phyloP scores from a whole-genome alignment of 2,797 vertebrate genomes.

The Mionectes olivaceus region DNA sequence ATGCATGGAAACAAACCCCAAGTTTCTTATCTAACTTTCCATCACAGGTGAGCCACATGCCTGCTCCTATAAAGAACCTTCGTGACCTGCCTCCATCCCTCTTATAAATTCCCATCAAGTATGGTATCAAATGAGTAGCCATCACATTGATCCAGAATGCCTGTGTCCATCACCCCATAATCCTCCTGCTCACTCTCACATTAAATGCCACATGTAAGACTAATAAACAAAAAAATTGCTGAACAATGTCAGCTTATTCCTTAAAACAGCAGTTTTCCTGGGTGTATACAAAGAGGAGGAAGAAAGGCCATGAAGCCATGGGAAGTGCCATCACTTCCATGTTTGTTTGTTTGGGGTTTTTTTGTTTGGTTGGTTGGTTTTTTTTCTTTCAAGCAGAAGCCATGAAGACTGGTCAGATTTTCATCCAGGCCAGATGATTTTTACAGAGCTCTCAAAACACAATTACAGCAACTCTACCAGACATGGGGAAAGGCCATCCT shows the following conservation, averaged over 20 bases:
- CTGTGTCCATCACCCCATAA: neutral
- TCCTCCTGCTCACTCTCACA: neutral
- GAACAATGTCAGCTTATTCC: neutral
- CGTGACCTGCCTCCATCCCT: neutral
- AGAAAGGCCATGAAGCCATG: accelerated
- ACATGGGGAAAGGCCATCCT: neutral
- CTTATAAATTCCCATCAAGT: neutral
- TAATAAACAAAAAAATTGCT: neutral
- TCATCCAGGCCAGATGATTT: neutral
- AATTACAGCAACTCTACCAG: neutral
- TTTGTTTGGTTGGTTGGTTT: too few species aligned
- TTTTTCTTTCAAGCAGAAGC: neutral
- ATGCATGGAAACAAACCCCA: neutral
- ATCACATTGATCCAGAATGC: neutral
- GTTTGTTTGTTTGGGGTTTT: neutral
- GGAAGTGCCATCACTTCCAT: neutral
- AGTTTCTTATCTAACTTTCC: neutral
- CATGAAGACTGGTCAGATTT: neutral
- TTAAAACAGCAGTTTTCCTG: neutral
- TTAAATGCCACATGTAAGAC: neutral
- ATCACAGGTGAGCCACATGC: neutral
- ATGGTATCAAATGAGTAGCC: neutral
- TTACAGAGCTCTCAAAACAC: neutral
- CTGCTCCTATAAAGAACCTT: neutral
- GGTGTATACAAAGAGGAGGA: neutral